Percentiles rank a stretch among this genome's conserved stretches.
phyloP scores from a whole-genome alignment of 2,888 invertebrate species.

The Tetragonula carbonaria region DNA sequence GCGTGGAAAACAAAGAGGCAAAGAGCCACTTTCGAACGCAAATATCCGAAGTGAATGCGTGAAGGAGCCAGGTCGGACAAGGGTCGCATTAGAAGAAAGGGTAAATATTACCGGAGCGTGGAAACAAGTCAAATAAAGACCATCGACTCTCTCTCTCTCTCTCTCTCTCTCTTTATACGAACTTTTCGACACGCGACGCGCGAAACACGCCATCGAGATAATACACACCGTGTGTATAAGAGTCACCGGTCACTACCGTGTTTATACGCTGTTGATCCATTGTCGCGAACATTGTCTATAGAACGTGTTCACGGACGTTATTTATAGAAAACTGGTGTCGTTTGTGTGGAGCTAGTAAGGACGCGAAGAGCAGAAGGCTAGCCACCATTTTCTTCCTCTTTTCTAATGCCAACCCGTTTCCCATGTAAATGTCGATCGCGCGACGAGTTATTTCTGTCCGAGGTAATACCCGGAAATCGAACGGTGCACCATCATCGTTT shows the following conservation, averaged over 20 bases:
- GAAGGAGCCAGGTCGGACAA: slow-evolving; percentile 1
- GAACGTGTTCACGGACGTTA: neutral
- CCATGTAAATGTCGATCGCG: neutral
- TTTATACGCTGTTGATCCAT: slow-evolving; percentile 11
- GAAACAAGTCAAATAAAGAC: slow-evolving; percentile 19
- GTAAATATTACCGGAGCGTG: slow-evolving; percentile 11
- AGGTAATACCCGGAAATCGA: slow-evolving; percentile 10
- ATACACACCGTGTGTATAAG: neutral
- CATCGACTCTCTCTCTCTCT: neutral
- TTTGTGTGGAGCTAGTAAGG: neutral
- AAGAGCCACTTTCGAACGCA: neutral
- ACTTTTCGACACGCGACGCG: slow-evolving; percentile 32
- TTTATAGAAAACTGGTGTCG: slow-evolving; percentile 20
- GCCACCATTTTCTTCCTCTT: neutral
- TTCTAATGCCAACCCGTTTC: neutral
- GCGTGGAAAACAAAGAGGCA: neutral
- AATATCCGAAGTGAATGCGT: slow-evolving; percentile 9
- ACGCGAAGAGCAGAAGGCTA: neutral
- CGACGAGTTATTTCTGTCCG: neutral
- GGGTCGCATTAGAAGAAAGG: neutral
- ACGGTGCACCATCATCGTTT: neutral
- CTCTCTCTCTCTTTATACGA: neutral
- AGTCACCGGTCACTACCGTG: neutral
- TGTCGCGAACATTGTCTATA: slow-evolving; percentile 9
- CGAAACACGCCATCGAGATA: slow-evolving; percentile 11